phyloP scores from a whole-genome alignment of 2,113 vertebrate genomes.

The Formicarius rufipectus region DNA sequence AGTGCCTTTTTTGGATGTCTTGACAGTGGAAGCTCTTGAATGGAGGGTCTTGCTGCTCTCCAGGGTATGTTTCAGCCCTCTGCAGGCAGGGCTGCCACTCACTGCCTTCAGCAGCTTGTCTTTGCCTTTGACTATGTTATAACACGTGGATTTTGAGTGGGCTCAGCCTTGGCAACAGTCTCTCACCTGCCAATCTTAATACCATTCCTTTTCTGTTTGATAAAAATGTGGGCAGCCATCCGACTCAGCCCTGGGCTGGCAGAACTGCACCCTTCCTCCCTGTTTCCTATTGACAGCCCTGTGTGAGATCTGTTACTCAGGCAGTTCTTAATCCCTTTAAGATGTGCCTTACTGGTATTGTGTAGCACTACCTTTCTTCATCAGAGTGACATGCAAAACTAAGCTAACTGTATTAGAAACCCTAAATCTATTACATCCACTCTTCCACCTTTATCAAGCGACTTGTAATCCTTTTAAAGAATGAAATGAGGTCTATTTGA shows the following conservation, averaged over 20 bases:
- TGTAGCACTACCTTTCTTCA: neutral
- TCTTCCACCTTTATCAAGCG: neutral
- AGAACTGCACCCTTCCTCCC: neutral
- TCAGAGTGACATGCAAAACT: neutral
- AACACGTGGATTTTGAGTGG: neutral
- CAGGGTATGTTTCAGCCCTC: neutral
- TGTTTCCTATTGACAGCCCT: neutral
- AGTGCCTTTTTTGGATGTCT: neutral
- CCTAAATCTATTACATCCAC: neutral
- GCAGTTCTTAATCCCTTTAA: neutral
- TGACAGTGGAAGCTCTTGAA: neutral
- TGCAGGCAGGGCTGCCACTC: neutral
- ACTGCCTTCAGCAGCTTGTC: neutral
- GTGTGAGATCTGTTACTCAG: neutral
- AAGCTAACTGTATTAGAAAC: constrained; percentile 1
- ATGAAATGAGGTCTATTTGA: neutral
- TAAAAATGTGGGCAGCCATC: neutral
- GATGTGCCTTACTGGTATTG: neutral
- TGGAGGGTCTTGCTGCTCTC: neutral
- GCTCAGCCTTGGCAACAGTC: neutral
- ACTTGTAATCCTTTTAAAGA: constrained; percentile 6
- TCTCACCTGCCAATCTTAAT: neutral
- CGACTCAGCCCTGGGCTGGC: neutral
- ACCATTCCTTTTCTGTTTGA: neutral
- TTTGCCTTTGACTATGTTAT: neutral